Evolutionary conservation across 2,113 vertebrate genomes (phyloP).

Genomic region (Pipa parva): DNA sequence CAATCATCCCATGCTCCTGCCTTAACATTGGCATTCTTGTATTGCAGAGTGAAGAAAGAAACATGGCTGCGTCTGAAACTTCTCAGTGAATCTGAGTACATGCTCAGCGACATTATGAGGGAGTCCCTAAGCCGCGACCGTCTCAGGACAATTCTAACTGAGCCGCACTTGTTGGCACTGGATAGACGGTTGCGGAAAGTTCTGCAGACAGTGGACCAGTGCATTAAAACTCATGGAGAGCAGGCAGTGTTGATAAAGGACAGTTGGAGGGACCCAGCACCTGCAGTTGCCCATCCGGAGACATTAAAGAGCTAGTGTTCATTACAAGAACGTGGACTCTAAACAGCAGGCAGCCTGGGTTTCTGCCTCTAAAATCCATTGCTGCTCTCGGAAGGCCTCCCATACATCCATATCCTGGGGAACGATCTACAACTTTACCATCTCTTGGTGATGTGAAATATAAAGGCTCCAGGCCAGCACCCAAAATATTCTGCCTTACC

Average conservation of each 20-base stretch:
- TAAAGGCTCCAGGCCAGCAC: too few relatives aligned
- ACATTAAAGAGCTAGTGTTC: slow-evolving; percentile 39
- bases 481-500: too few relatives aligned
- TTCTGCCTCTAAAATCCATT: too few relatives aligned
- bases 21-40: neutral
- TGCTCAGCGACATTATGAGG: slow-evolving; percentile 85
- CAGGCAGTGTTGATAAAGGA: slow-evolving; percentile 66
- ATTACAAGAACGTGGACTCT: too few relatives aligned
- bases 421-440: too few relatives aligned
- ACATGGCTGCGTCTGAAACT: slow-evolving; percentile 77
- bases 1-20: too few relatives aligned
- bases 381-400: too few relatives aligned
- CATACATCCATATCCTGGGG: too few relatives aligned
- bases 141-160: slow-evolving; percentile 74
- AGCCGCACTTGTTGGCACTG: slow-evolving; percentile 82
- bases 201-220: slow-evolving; percentile 67
- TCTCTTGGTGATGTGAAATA: too few relatives aligned
- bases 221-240: slow-evolving; percentile 67
- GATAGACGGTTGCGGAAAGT: slow-evolving; percentile 79
- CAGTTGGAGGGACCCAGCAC: slow-evolving; percentile 4
- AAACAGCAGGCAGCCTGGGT: too few relatives aligned
- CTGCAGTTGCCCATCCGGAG: neutral
- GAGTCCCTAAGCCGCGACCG: slow-evolving; percentile 80
- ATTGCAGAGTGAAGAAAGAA: slow-evolving; percentile 79
- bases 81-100: slow-evolving; percentile 65